Conservation (phyloP, 1,140 invertebrate species). For the Ostrea edulis region DNA sequence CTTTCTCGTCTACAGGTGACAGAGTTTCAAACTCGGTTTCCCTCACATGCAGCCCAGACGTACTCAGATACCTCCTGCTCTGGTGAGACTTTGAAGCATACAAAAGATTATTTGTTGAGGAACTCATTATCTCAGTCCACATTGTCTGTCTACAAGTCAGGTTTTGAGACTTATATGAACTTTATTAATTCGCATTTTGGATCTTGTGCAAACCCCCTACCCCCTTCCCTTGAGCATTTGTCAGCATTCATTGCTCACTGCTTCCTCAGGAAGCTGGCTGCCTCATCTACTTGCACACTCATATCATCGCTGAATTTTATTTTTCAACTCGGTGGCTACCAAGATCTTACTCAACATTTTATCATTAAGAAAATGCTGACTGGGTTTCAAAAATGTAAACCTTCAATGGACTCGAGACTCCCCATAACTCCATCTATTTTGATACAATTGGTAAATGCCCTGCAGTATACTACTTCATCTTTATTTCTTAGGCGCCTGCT, state of each 20-base stretch:
- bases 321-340: too few relatives aligned
- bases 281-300: too few relatives aligned
- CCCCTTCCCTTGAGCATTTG: too few relatives aligned
- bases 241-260: too few relatives aligned
- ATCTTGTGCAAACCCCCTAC: neutral
- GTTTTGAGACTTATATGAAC: neutral
- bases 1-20: conserved; percentile 46
- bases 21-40: neutral
- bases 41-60: conserved; percentile 35
- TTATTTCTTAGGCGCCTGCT: neutral
- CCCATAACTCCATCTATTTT: too few relatives aligned
- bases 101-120: neutral
- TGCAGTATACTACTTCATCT: neutral
- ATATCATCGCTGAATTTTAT: too few relatives aligned
- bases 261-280: neutral
- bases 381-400: neutral
- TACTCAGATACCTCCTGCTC: neutral
- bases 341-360: neutral
- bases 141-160: conserved; percentile 28
- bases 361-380: too few relatives aligned
- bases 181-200: neutral
- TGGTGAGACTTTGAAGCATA: neutral
- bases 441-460: neutral
- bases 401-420: too few relatives aligned
- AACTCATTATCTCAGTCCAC: neutral